Evolutionary conservation across 1,140 invertebrate species (phyloP).

Genomic region (Drosophila nannoptera): DNA sequence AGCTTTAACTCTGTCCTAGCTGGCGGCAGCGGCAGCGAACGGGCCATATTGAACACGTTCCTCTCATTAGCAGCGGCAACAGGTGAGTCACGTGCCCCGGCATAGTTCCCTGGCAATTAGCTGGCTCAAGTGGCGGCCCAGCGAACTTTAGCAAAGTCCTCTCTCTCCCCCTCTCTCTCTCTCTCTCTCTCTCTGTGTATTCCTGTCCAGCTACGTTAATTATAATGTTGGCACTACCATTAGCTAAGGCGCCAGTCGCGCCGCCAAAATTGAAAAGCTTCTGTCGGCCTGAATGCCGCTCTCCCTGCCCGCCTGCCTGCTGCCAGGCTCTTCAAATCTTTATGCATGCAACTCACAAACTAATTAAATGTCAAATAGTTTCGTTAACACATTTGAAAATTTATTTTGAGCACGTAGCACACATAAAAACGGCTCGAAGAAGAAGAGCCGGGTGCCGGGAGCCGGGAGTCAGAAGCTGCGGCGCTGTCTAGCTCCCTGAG

Average conservation of each 20-base stretch:
- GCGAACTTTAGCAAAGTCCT: neutral
- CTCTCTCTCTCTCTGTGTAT: slow-evolving; percentile 34
- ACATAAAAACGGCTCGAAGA: slow-evolving; percentile 62
- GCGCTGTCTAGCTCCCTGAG: slow-evolving; percentile 37
- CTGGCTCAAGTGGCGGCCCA: slow-evolving; percentile 53
- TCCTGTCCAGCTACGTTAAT: slow-evolving; percentile 52
- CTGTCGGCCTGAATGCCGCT: too few species aligned
- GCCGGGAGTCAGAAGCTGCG: slow-evolving; percentile 1
- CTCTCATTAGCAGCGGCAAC: slow-evolving; percentile 89
- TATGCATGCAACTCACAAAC: slow-evolving; percentile 77
- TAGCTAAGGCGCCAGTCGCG: slow-evolving; percentile 31
- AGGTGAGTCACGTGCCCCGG: slow-evolving; percentile 78
- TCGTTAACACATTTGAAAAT: slow-evolving; percentile 78
- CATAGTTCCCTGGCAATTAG: slow-evolving; percentile 53
- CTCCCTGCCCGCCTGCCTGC: neutral
- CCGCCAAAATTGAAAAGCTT: slow-evolving; percentile 59
- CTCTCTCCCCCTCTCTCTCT: neutral
- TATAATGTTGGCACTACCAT: slow-evolving; percentile 71
- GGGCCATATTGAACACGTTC: slow-evolving; percentile 96
- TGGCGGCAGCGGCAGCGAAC: slow-evolving; percentile 84
- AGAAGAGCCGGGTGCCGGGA: neutral
- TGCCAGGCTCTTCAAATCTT: slow-evolving; percentile 48
- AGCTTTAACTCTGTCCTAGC: slow-evolving; percentile 94
- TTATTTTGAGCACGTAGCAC: slow-evolving; percentile 76
- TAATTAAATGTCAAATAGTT: slow-evolving; percentile 79